phyloP scores from a whole-genome alignment of 1,140 invertebrate genomes.

The Drosophila kohkoa region DNA sequence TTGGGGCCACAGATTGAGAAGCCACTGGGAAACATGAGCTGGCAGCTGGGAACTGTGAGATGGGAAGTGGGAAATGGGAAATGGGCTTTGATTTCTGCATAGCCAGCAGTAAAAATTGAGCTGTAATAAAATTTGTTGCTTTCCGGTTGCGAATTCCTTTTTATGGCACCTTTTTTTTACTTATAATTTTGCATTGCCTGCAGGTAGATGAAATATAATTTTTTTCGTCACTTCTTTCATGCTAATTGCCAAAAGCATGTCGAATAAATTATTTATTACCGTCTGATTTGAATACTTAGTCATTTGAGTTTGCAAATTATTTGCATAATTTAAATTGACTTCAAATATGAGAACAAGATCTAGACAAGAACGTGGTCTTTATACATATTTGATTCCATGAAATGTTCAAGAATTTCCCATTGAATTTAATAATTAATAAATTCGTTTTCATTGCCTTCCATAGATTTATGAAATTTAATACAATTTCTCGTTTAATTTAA shows the following conservation, averaged over 20 bases:
- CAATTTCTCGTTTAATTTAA: too few species aligned
- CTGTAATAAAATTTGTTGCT: constrained; percentile 65
- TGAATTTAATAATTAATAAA: neutral
- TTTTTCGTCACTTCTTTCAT: constrained; percentile 2
- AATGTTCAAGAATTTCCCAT: too few species aligned
- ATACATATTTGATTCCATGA: too few species aligned
- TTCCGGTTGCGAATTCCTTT: constrained; percentile 28
- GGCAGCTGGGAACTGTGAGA: too few species aligned
- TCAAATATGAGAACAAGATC: constrained; percentile 1
- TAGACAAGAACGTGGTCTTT: too few species aligned
- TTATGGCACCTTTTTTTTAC: constrained; percentile 19
- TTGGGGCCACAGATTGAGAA: constrained; percentile 55
- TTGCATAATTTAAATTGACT: constrained; percentile 39
- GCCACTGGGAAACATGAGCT: neutral
- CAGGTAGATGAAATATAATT: constrained; percentile 41
- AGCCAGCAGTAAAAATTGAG: constrained; percentile 59
- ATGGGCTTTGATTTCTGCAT: constrained; percentile 70
- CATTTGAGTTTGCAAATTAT: constrained; percentile 26
- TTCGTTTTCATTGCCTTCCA: neutral
- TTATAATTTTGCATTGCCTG: constrained; percentile 22
- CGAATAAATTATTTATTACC: constrained; percentile 38
- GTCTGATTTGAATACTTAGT: constrained; percentile 57
- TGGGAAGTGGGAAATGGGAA: constrained; percentile 19
- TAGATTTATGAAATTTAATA: too few species aligned
- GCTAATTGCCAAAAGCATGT: constrained; percentile 30